Percentiles rank a stretch among this genome's conserved stretches.
phyloP scores from a whole-genome alignment of 2,113 vertebrate species.

The Willisornis vidua region DNA sequence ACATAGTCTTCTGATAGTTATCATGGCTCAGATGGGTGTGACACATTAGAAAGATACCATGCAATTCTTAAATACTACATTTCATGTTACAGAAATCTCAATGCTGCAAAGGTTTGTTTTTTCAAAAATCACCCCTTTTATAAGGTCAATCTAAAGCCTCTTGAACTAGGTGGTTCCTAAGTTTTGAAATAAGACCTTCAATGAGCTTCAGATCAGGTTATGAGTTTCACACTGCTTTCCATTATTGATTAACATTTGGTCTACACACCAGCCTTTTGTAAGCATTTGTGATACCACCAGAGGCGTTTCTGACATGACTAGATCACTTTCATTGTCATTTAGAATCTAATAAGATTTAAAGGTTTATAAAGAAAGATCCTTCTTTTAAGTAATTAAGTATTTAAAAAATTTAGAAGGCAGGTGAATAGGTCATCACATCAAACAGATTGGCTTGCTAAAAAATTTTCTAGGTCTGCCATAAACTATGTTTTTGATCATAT shows the following conservation, averaged over 20 bases:
- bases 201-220: background rate
- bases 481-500: background rate
- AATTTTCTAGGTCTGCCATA: background rate
- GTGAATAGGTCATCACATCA: background rate
- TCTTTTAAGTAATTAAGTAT: background rate
- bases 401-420: background rate
- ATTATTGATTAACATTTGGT: background rate
- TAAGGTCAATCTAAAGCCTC: background rate
- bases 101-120: background rate
- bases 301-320: background rate
- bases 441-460: background rate
- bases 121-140: background rate
- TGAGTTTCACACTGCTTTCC: background rate
- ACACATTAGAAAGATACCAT: background rate
- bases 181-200: background rate
- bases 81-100: background rate
- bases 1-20: background rate
- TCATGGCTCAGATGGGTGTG: background rate
- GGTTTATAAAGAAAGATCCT: background rate
- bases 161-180: background rate
- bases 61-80: background rate
- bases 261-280: background rate
- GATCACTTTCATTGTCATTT: background rate
- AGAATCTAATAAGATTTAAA: background rate
- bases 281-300: background rate